phyloP scores from a whole-genome alignment of 2,888 invertebrate species.

The Sphaerophoria rueppellii region DNA sequence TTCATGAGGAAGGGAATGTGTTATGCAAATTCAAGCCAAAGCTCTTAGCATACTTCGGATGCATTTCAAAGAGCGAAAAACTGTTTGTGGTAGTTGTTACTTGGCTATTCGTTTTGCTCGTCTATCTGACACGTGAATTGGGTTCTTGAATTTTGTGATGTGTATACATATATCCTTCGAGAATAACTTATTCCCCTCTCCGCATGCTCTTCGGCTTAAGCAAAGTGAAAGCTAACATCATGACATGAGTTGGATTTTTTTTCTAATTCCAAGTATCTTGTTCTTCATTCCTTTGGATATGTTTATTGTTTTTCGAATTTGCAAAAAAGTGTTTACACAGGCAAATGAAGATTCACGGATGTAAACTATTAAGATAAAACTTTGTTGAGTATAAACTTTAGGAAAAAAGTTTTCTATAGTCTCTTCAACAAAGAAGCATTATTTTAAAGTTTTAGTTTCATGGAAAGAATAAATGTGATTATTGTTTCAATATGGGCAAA shows the following conservation, averaged over 20 bases:
- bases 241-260: neutral
- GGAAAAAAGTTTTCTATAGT: too few species aligned
- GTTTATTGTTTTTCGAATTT: neutral
- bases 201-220: conserved; percentile 1
- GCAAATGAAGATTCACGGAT: conserved; percentile 8
- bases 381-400: too few species aligned
- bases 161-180: conserved; percentile 42
- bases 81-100: conserved; percentile 20
- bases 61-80: conserved; percentile 18
- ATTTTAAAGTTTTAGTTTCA: too few species aligned
- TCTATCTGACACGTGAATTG: conserved; percentile 30
- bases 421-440: too few species aligned
- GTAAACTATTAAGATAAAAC: too few species aligned
- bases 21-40: conserved; percentile 59
- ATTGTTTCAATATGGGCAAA: too few species aligned
- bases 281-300: too few species aligned
- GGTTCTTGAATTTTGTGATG: conserved; percentile 60
- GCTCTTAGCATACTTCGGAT: neutral
- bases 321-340: conserved; percentile 25
- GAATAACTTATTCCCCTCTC: conserved; percentile 58
- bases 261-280: too few species aligned
- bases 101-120: neutral
- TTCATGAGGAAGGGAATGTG: conserved; percentile 37
- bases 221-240: neutral
- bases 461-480: too few species aligned